These are phyloP conservation scores for Pangasius mekongensis DNA, from an alignment of 2,797 vertebrate species.

Conservation along the genomic window DNA sequence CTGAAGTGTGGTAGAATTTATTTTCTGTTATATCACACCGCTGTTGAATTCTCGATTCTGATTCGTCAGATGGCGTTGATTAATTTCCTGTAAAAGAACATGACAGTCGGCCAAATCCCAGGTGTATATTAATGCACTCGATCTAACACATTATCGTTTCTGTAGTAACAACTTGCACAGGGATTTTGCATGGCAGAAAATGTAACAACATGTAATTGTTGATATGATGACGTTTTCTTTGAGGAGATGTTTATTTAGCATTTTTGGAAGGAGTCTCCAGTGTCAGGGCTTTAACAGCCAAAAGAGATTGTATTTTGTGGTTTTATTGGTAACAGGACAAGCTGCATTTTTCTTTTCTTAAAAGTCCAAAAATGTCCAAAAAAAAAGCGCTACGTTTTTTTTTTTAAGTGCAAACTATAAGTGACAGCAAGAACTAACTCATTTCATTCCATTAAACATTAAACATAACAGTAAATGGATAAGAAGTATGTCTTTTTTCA, in stretches of 20 bases:
- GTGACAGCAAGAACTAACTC: too few relatives aligned
- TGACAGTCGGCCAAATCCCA: background rate
- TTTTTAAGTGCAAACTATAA: too few relatives aligned
- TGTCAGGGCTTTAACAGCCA: background rate
- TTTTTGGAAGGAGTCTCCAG: constrained; percentile 2
- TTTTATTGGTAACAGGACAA: too few relatives aligned
- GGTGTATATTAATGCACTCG: background rate
- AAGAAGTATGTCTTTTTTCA: background rate
- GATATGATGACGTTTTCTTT: background rate
- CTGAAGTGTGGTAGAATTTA: background rate
- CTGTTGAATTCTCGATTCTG: background rate
- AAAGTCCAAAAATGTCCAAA: background rate
- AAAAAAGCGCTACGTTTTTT: too few relatives aligned
- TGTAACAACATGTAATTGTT: background rate
- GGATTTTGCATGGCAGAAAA: background rate
- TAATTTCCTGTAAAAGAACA: background rate
- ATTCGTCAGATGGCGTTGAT: background rate
- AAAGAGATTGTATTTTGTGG: background rate
- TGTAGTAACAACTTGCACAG: too few relatives aligned
- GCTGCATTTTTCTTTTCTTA: background rate
- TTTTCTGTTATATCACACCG: background rate
- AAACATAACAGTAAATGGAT: background rate
- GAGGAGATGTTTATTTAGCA: background rate
- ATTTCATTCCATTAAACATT: background rate
- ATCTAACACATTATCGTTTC: background rate